A percentile compares a stretch with the other conserved stretches of the same genome.
Evolutionary conservation across 92 coral and sea anemone genomes (phyloP).

Genomic region (Desmophyllum pertusum): DNA sequence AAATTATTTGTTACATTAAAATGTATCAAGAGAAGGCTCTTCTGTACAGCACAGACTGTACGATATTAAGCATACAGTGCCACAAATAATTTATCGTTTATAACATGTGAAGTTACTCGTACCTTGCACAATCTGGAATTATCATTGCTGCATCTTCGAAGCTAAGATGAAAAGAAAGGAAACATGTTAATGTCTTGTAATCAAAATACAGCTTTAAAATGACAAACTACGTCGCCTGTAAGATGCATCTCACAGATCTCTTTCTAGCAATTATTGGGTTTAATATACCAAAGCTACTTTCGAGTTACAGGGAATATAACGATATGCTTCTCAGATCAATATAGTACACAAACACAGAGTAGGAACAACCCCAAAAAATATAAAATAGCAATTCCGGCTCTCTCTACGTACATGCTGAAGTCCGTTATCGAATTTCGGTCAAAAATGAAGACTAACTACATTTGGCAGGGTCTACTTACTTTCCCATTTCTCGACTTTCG

Average conservation of each 20-base stretch:
- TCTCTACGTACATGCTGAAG: background rate
- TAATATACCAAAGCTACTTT: background rate
- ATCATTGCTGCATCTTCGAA: background rate
- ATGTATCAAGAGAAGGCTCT: background rate
- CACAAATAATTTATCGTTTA: background rate
- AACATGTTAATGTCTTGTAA: background rate
- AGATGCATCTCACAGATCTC: background rate
- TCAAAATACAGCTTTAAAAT: no score
- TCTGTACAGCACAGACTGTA: background rate
- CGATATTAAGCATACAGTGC: background rate
- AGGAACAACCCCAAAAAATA: background rate
- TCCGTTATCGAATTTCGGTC: background rate
- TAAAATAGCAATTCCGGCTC: background rate
- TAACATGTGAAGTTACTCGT: background rate
- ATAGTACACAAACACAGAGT: no score
- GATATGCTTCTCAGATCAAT: background rate
- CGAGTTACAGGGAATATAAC: background rate
- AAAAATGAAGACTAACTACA: background rate
- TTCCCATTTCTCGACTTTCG: background rate
- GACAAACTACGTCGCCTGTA: background rate
- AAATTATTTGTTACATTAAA: background rate
- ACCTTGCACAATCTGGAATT: background rate
- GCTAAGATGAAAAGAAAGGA: background rate
- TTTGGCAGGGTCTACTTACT: background rate
- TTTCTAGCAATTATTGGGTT: background rate